Evolutionary conservation across 2,797 vertebrate species (phyloP).

Genomic region (Chaetophractus vellerosus): DNA sequence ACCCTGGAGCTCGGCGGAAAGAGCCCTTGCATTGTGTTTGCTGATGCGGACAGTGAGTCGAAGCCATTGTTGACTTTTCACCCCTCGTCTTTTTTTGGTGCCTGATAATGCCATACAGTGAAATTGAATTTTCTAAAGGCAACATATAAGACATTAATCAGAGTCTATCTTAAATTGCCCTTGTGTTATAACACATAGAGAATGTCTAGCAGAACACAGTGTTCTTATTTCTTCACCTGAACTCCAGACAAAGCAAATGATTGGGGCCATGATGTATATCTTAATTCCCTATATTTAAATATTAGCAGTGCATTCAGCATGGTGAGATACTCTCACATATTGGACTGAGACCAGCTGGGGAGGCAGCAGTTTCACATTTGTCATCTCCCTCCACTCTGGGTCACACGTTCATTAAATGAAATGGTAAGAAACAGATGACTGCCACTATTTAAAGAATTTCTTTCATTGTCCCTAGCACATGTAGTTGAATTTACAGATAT

Average conservation of each 20-base stretch:
- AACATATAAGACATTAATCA: background rate
- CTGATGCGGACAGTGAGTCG: slow-evolving; percentile 94
- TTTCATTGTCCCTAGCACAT: background rate
- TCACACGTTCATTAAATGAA: background rate
- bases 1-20: slow-evolving; percentile 95
- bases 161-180: background rate
- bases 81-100: background rate
- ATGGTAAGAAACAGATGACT: background rate
- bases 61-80: background rate
- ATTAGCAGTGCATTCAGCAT: background rate
- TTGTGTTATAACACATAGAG: background rate
- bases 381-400: background rate
- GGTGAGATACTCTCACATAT: background rate
- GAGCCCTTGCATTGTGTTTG: slow-evolving; percentile 95
- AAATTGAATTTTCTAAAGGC: background rate
- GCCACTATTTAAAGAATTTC: background rate
- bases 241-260: background rate
- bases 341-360: background rate
- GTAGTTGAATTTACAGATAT: background rate
- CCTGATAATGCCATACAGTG: background rate
- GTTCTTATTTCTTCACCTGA: background rate
- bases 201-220: background rate
- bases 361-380: background rate
- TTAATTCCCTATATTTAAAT: background rate
- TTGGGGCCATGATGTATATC: background rate